Evolutionary conservation across 1,140 invertebrate genomes (phyloP), one percentile per base, ranked within the genome.

Genomic region (Drosophila seguyi): DNA sequence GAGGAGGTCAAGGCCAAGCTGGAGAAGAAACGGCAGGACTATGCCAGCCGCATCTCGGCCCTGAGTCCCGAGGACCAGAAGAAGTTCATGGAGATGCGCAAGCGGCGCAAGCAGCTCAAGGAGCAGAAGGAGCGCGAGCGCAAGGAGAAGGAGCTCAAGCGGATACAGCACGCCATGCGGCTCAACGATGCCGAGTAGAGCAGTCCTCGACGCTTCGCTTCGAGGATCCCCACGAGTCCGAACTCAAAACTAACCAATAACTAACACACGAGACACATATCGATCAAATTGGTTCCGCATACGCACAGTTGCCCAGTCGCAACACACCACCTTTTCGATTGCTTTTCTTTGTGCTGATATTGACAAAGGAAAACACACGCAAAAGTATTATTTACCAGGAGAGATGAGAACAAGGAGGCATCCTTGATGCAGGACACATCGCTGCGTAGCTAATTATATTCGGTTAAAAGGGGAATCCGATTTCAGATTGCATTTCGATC

Each of bases 1-100:
- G 72, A 65, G 3, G 38, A 65, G 13, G 75, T 79, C 3, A 47
- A 68, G 7, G 38, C 56, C 48, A 47, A 56, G 18, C n/a, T 80
- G 18, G 66, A 76, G 39, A 79, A 79, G 52, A 90, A 91, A 57
- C 63, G 65, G 29, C 75, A 67, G 29, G 62, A 80, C 4, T 92
- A 91, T 48, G 61, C 69, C 11, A 57, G 53, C 11, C 86, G 91
- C 18, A 68, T 92, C 16, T 56, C 81, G 3, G 48, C 57, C 0
- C 65, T 92, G 18, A 79, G 60, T 71, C 84, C 84, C 47, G 91
- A 91, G 71, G 84, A 81, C 36, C 91, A 83, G 47, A 44, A 57
- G 45, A 73, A 76, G 66, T 92, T 92, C 72, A 74, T 82, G 42
- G 86, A 92, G 42, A 84, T 86, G 78, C 91, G 91, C 42, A 91